Evolutionary conservation across 2,113 vertebrate species (phyloP).

Genomic region (Pogonocichla stellata): DNA sequence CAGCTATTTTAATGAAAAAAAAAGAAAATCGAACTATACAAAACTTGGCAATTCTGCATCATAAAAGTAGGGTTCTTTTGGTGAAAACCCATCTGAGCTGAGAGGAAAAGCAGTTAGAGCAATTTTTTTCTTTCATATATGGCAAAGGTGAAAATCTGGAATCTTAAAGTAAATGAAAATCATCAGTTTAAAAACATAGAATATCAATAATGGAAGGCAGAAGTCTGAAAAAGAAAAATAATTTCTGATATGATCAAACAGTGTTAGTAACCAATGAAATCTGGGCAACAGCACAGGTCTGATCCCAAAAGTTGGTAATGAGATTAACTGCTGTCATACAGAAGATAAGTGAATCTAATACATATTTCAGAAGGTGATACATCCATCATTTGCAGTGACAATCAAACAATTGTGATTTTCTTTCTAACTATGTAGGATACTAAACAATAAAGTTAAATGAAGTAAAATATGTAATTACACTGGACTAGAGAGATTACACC

Average conservation of each 20-base stretch:
- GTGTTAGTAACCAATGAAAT: background rate
- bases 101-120: background rate
- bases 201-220: background rate
- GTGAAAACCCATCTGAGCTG: background rate
- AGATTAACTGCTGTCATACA: background rate
- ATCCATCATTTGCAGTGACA: background rate
- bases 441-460: background rate
- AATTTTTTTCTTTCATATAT: background rate
- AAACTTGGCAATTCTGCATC: background rate
- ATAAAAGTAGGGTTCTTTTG: background rate
- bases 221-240: background rate
- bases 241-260: background rate
- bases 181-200: background rate
- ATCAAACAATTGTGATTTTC: background rate
- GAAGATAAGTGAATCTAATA: background rate
- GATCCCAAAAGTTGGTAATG: background rate
- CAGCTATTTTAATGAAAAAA: background rate
- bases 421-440: background rate
- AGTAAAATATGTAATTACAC: background rate
- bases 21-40: background rate
- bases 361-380: background rate
- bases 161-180: background rate
- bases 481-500: background rate
- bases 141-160: background rate
- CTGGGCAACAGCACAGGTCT: background rate